A percentile compares a stretch with the other conserved stretches of the same genome.
These are phyloP conservation scores for Morelia viridis DNA, from an alignment of 2,797 vertebrate genomes.

Conservation along the genomic window DNA sequence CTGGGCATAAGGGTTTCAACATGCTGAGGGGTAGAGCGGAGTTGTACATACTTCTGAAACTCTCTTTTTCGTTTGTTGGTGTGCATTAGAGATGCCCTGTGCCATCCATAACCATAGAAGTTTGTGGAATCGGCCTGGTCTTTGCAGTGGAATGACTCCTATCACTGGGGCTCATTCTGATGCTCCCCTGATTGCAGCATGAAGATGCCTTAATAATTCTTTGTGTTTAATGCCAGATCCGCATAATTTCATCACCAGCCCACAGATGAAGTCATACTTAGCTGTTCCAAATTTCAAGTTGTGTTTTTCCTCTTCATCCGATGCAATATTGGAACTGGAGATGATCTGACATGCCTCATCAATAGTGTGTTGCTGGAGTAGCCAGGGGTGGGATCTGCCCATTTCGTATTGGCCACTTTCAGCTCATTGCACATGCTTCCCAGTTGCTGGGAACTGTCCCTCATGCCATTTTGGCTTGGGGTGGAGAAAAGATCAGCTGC, in stretches of 20 bases:
- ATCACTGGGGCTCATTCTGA: background rate
- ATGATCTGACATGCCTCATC: background rate
- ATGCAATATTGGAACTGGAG: background rate
- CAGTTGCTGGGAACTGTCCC: background rate
- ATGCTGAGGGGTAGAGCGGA: background rate
- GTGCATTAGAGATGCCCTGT: background rate
- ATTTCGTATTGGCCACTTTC: background rate
- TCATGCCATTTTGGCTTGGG: background rate
- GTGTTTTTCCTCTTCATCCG: background rate
- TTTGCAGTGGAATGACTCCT: background rate
- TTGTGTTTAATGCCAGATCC: background rate
- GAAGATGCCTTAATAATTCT: background rate
- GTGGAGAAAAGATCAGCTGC: background rate
- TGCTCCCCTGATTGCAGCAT: background rate
- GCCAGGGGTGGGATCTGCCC: no score
- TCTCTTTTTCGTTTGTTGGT: background rate
- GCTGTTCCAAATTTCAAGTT: background rate
- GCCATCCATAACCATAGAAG: background rate
- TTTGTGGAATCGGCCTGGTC: background rate
- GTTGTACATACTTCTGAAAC: background rate
- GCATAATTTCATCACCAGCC: background rate
- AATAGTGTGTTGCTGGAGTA: background rate
- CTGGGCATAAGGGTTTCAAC: background rate
- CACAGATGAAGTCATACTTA: background rate
- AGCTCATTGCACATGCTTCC: background rate